Evolutionary conservation across 2,113 vertebrate genomes (phyloP).

Genomic region (Dasyurus viverrinus): DNA sequence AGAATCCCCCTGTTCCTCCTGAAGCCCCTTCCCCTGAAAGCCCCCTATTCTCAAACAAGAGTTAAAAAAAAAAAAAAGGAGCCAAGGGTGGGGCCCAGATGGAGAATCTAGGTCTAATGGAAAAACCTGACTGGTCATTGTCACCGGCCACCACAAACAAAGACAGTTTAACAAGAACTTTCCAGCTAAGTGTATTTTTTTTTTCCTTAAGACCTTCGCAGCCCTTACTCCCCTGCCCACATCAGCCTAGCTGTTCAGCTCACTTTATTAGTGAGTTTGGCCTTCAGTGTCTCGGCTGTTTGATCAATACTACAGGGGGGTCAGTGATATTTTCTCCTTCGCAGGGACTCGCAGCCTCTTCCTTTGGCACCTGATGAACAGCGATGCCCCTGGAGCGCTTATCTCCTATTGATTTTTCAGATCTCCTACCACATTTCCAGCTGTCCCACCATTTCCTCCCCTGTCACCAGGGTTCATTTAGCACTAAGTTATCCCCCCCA

Average conservation of each 20-base stretch:
- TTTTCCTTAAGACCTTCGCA: slow-evolving; percentile 82
- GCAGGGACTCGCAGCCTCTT: slow-evolving; percentile 92
- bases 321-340: slow-evolving; percentile 97
- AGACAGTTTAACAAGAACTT: slow-evolving; percentile 86
- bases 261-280: slow-evolving; percentile 99
- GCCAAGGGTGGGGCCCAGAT: background rate
- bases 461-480: slow-evolving; percentile 92
- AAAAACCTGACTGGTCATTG: background rate
- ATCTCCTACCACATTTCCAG: slow-evolving; percentile 83
- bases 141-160: slow-evolving; percentile 73
- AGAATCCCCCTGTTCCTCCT: background rate
- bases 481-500: slow-evolving; percentile 89
- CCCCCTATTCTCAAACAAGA: background rate
- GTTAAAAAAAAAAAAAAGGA: background rate
- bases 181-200: slow-evolving; percentile 84
- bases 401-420: slow-evolving; percentile 98
- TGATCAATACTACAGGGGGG: slow-evolving; percentile 96
- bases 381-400: slow-evolving; percentile 94
- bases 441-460: slow-evolving; percentile 88
- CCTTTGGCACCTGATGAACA: slow-evolving; percentile 99
- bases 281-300: slow-evolving; percentile 94
- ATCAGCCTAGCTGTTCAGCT: slow-evolving; percentile 86
- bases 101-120: background rate
- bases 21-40: background rate
- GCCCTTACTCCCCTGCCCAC: slow-evolving; percentile 58